These are phyloP conservation scores for Camponotus vicinus DNA, from an alignment of 1,140 invertebrate genomes.

Conservation along the genomic window DNA sequence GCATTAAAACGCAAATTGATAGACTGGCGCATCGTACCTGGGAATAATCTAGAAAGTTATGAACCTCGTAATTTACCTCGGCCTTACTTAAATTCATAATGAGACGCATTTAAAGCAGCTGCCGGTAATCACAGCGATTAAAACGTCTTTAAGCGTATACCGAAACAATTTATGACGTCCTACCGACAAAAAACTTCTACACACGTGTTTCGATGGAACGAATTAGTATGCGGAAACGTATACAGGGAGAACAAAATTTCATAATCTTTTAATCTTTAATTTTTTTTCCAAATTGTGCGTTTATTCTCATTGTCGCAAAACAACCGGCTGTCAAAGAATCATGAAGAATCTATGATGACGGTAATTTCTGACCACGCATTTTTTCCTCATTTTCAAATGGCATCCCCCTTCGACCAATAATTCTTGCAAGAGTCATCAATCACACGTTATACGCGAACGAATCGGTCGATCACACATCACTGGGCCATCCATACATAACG, in stretches of 20 bases:
- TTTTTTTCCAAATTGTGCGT: constrained; percentile 1
- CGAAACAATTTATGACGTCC: constrained; percentile 60
- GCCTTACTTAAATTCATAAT: constrained; percentile 77
- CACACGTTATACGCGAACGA: constrained; percentile 55
- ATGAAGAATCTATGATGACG: constrained; percentile 44
- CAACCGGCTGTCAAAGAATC: constrained; percentile 20
- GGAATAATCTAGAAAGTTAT: constrained; percentile 76
- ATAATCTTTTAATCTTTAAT: constrained; percentile 26
- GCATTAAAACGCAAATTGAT: constrained; percentile 76
- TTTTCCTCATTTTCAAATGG: constrained; percentile 60
- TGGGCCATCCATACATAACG: constrained; percentile 59
- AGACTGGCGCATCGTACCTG: constrained; percentile 67
- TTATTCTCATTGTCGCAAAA: constrained; percentile 7
- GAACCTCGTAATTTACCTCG: constrained; percentile 75
- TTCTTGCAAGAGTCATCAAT: constrained; percentile 57
- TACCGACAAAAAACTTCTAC: constrained; percentile 12
- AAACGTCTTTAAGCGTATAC: constrained; percentile 76
- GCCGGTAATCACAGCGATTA: constrained; percentile 79
- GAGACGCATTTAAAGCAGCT: constrained; percentile 79
- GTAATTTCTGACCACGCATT: constrained; percentile 46
- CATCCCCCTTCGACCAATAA: constrained; percentile 38
- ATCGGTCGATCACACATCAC: constrained; percentile 58
- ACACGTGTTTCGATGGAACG: constrained; percentile 3
- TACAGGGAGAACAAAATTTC: background rate
- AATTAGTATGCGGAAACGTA: constrained; percentile 24